Percentiles rank a stretch among this genome's conserved stretches.
Evolutionary conservation across 2,888 invertebrate species (phyloP).

Genomic region (Trachelus tabidus): DNA sequence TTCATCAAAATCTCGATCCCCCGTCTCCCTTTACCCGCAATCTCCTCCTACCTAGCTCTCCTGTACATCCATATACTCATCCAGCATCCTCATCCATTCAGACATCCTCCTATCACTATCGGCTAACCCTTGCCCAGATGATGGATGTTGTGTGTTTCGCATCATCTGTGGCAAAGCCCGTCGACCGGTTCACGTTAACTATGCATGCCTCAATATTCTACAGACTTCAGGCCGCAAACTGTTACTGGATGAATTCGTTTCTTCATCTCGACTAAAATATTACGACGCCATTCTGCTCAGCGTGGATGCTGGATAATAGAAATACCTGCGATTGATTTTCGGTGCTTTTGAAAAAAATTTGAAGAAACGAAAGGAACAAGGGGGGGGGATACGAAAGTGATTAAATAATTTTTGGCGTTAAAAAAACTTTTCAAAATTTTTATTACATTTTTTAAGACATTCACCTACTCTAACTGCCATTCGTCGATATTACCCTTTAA

Average conservation of each 20-base stretch:
- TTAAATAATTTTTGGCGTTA: not conserved
- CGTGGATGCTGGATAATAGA: not conserved
- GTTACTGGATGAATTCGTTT: not conserved
- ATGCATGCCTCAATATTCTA: slow-evolving; percentile 5
- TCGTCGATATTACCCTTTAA: not conserved
- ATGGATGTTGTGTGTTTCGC: slow-evolving; percentile 28
- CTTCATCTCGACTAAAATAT: not conserved
- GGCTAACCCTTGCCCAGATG: slow-evolving; percentile 25
- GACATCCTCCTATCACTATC: slow-evolving; percentile 19
- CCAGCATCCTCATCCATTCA: slow-evolving; percentile 30
- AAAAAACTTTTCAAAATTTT: not conserved
- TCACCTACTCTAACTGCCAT: not conserved
- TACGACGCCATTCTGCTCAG: not conserved
- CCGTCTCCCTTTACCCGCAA: not conserved
- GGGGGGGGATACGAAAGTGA: not conserved
- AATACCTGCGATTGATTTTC: not conserved
- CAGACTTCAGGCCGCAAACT: not conserved
- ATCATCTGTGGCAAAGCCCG: slow-evolving; percentile 3
- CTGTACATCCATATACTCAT: slow-evolving; percentile 16
- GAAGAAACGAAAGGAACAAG: not conserved
- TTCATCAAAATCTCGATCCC: slow-evolving; percentile 16
- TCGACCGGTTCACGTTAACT: slow-evolving; percentile 7
- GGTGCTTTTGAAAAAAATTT: not conserved
- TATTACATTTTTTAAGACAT: not conserved
- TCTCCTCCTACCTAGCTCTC: not conserved